Base-by-base conservation (phyloP, 1,140 invertebrate species). In the Magallana ariakensis region DNA sequence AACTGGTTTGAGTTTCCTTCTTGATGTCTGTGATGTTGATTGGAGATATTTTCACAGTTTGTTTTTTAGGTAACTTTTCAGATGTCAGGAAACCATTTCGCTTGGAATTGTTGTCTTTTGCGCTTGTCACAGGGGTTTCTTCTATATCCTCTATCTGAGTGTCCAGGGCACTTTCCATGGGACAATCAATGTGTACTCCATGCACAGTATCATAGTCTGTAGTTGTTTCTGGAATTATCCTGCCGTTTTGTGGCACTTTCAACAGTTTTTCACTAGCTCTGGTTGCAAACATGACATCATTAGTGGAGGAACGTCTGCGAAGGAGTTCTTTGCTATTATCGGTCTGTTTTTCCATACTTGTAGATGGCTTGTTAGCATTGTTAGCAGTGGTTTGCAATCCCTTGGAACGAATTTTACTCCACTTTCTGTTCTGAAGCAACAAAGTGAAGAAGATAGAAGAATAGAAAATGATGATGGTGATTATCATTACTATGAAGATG, bases 361-460 rank as follows among this genome's bases (percentile, higher is more conserved):
- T 9, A 4, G 10, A 22, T 33, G 19, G 10, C 19, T 82, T 16
- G 19, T 62, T 62, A 16, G 33, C 33, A 46, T 19, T 62, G 60
- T 19, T 62, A 19, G 15, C 15, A 46, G 33, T 4, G 33, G 60
- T 16, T 19, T 15, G 19, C 60, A 62, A 62, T 62, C 19, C 15
- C 80, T 19, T n/a, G 54, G 80, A 56, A 19, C 33, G 56, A 53
- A 84, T 60, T 46, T 84, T 84, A 46, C 46, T 84, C 90, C 90
- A 90, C 54, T 82, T 90, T 26, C 80, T 83, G 26, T 86, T 81
- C 19, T 91, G 91, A 75, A 87, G 89, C 66, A 90, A 90, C 2
- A 92, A 91, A 11, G 85, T 90, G 6, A 90, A 58, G 62, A 92
- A 92, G 54, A 93, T 92, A 0, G 89, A 83, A 0, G 70, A 62